A percentile compares a stretch with the other conserved stretches of the same genome.
Conservation (phyloP, 2,113 vertebrate species). For the Psephotus haematonotus region DNA sequence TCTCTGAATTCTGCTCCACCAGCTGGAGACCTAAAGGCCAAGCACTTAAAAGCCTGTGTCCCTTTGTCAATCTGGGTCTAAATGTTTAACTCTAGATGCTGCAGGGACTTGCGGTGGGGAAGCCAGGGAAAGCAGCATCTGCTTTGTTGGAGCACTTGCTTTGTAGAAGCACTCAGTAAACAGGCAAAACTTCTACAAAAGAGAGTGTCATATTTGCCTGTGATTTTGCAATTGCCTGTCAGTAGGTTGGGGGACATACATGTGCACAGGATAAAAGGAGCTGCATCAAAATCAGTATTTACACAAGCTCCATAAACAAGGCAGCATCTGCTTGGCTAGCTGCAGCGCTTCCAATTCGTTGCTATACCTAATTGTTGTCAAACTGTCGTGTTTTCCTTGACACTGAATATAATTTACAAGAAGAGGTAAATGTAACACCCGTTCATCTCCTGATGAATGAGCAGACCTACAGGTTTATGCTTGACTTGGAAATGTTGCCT, state of each 20-base stretch:
- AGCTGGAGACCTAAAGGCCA: neutral
- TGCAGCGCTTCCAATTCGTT: neutral
- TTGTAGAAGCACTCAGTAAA: neutral
- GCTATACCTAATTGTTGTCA: neutral
- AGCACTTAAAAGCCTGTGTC: neutral
- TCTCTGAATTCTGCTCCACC: neutral
- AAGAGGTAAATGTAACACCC: neutral
- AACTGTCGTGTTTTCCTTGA: conserved; percentile 6
- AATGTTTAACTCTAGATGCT: neutral
- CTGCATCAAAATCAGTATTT: neutral
- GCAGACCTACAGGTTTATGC: neutral
- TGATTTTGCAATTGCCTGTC: neutral
- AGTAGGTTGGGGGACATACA: neutral
- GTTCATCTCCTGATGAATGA: neutral
- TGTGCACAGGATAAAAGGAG: neutral
- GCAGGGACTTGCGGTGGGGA: neutral
- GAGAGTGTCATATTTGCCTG: neutral
- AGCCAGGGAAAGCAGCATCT: neutral
- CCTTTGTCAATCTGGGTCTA: neutral
- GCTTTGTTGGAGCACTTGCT: neutral
- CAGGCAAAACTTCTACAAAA: neutral
- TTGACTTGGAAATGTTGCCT: neutral
- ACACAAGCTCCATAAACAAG: neutral
- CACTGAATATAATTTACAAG: neutral
- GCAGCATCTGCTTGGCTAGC: neutral